Conservation (phyloP, 2,113 vertebrate genomes). For the Halcyon senegalensis region DNA sequence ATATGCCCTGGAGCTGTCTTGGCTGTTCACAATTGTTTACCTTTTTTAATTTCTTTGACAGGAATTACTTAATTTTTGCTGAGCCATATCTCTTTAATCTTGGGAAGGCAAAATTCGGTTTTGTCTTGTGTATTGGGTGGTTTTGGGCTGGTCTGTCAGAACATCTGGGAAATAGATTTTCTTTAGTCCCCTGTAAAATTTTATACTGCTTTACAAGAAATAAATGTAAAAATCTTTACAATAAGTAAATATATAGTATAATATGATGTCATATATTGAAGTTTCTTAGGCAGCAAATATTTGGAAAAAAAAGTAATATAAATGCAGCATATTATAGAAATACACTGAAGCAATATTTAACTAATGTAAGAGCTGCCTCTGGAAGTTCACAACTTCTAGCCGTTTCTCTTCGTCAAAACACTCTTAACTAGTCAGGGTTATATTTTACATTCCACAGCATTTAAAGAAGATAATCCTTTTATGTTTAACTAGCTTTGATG, state of each 20-base stretch:
- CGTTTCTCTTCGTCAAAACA: not conserved
- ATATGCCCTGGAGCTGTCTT: not conserved
- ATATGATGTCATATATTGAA: too few relatives aligned
- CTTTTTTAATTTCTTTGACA: not conserved
- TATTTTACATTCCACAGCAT: not conserved
- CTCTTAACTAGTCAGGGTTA: not conserved
- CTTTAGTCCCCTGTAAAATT: not conserved
- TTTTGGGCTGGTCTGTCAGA: not conserved
- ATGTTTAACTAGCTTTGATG: not conserved
- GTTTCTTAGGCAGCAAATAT: not conserved
- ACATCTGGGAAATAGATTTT: not conserved
- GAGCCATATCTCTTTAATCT: not conserved
- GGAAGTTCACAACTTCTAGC: not conserved
- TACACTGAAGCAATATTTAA: not conserved
- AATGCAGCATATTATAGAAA: not conserved
- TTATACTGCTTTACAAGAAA: not conserved
- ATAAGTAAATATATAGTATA: not conserved
- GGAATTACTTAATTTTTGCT: not conserved
- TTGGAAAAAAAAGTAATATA: not conserved
- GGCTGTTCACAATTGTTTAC: not conserved
- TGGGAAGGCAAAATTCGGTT: not conserved
- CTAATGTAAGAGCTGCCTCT: not conserved
- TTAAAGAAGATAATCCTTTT: not conserved
- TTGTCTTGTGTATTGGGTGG: not conserved
- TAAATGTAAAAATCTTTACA: not conserved